Evolutionary conservation across 2,797 vertebrate genomes (phyloP), one percentile per base, ranked within the genome.

Genomic region (Chelmon rostratus): DNA sequence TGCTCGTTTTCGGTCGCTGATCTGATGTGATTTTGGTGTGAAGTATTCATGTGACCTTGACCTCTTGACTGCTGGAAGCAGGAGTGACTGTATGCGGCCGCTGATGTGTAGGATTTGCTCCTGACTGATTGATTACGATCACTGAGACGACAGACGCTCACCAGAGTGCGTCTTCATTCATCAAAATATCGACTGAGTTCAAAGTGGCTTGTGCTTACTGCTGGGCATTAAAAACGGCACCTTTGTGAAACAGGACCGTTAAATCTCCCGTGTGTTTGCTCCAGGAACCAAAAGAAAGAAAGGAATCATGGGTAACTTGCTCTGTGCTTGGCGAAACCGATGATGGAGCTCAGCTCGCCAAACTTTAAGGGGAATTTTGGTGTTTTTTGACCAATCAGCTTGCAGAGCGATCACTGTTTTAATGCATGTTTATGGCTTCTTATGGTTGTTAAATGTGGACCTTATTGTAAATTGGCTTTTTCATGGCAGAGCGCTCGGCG

Each of bases 391-490:
- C 70, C 67, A 75, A 65, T 80, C n/a, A 46, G 19, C 10, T 1
- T 12, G 5, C 59, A 44, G 44, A 66, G 42, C 46, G 67, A 23
- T 63, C 23, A 16, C 10, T 21, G 49, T 53, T 62, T 62, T 44
- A 5, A 3, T 31, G 37, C 8, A 54, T 53, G 33, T 87, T 68
- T 54, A 71, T 58, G 65, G 52, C 73, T 69, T 63, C 38, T n/a
- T 64, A 12, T 37, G 68, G 53, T 47, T 46, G 66, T 77, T 76
- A 71, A 72, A 73, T 49, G 33, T 61, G 44, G 13, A 52, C 23
- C 6, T 65, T 74, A 54, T 54, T 65, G 62, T 46, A 78, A 87
- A 84, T 67, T 62, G 79, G 54, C 31, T 18, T 1, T n/a, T 37
- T 31, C 37, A 52, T 54, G 61, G 59, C 52, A 35, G 77, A 84